Evolutionary conservation across 2,888 invertebrate genomes (phyloP).

Genomic region (Andricus quercusramuli): DNA sequence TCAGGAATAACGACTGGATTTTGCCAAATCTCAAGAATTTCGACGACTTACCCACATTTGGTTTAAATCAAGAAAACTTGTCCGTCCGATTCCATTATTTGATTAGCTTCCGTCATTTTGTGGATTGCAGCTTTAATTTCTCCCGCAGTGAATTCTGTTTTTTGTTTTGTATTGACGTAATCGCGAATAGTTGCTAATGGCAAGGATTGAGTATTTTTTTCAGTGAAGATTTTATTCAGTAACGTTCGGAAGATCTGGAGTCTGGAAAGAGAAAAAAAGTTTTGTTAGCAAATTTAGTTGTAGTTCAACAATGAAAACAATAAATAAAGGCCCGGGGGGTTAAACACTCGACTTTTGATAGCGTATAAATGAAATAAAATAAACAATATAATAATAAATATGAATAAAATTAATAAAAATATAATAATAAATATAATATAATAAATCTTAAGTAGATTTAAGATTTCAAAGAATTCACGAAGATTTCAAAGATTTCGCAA

Average conservation of each 20-base stretch:
- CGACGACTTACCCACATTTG: background rate
- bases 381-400: no score
- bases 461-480: no score
- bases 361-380: no score
- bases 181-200: constrained; percentile 83
- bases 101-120: constrained; percentile 93
- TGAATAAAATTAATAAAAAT: no score
- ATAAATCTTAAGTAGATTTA: no score
- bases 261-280: constrained; percentile 64
- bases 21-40: no score
- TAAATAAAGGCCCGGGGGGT: no score
- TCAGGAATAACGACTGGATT: no score
- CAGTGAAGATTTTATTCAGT: constrained; percentile 88
- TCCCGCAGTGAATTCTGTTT: constrained; percentile 82
- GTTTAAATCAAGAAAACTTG: constrained; percentile 89
- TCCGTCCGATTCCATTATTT: constrained; percentile 93
- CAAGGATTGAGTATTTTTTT: constrained; percentile 88
- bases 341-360: no score
- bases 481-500: no score
- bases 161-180: constrained; percentile 83
- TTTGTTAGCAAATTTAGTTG: background rate
- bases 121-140: constrained; percentile 90
- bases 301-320: background rate
- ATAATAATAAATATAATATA: no score
- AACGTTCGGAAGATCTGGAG: constrained; percentile 86